Evolutionary conservation across 2,888 invertebrate genomes (phyloP).

Genomic region (Cylloceria caligata): DNA sequence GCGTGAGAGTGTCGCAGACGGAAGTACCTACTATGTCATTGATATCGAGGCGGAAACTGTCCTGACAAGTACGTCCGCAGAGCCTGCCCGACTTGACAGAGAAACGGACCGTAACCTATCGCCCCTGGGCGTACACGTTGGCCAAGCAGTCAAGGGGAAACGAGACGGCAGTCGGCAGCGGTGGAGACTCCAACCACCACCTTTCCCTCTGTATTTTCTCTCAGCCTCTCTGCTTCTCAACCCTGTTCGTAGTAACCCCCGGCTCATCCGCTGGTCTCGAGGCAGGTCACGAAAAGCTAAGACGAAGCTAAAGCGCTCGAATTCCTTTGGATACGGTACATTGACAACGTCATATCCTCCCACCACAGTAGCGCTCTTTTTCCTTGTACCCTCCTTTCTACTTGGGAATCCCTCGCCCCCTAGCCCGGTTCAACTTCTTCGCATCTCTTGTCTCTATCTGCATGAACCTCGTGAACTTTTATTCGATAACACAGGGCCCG

Average conservation of each 20-base stretch:
- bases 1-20: constrained; percentile 19
- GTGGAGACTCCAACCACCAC: background rate
- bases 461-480: constrained; percentile 28
- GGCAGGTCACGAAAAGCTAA: constrained; percentile 21
- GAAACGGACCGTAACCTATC: constrained; percentile 46
- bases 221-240: background rate
- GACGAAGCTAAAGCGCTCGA: constrained; percentile 35
- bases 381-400: background rate
- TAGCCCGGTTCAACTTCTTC: background rate
- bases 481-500: background rate
- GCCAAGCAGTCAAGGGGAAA: constrained; percentile 31
- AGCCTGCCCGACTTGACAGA: constrained; percentile 38
- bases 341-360: constrained; percentile 37
- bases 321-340: constrained; percentile 42
- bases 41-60: constrained; percentile 52
- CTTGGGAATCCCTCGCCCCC: background rate
- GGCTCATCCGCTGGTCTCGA: background rate
- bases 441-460: constrained; percentile 1
- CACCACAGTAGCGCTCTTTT: background rate
- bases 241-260: constrained; percentile 1
- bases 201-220: background rate
- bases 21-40: constrained; percentile 40
- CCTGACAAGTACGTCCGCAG: constrained; percentile 50
- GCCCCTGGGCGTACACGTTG: constrained; percentile 44
- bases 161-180: constrained; percentile 8